These are phyloP conservation scores for Xestobium rufovillosum DNA, from an alignment of 2,888 invertebrate species.

Conservation along the genomic window DNA sequence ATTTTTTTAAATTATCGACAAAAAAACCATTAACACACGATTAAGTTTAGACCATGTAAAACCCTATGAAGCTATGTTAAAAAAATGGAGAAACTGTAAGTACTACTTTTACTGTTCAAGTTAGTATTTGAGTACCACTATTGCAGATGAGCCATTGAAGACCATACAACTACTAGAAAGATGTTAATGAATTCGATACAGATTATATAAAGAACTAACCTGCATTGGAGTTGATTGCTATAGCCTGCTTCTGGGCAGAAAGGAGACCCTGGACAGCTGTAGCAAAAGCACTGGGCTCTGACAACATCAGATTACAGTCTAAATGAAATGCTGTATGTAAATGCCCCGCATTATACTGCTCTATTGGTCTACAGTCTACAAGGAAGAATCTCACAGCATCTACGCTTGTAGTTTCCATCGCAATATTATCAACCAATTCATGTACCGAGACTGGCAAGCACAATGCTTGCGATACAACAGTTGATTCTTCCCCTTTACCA, in stretches of 20 bases:
- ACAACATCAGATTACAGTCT: constrained; percentile 94
- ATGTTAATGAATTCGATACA: too few relatives aligned
- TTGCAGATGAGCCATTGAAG: too few relatives aligned
- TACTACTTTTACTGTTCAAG: too few relatives aligned
- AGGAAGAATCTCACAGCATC: constrained; percentile 79
- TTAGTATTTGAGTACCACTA: too few relatives aligned
- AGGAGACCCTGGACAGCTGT: constrained; percentile 90
- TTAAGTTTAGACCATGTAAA: too few relatives aligned
- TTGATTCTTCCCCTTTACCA: constrained; percentile 28
- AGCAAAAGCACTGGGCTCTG: constrained; percentile 90
- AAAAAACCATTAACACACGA: too few relatives aligned
- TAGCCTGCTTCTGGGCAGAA: constrained; percentile 79
- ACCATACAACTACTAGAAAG: too few relatives aligned
- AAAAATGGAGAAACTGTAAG: too few relatives aligned
- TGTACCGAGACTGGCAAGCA: constrained; percentile 94
- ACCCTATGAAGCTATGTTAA: too few relatives aligned
- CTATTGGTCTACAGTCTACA: constrained; percentile 93
- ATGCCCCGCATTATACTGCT: constrained; percentile 96
- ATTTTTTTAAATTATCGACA: too few relatives aligned
- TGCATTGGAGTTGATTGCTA: constrained; percentile 79
- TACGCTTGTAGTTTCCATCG: constrained; percentile 53
- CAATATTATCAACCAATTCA: constrained; percentile 80
- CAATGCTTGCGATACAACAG: constrained; percentile 67
- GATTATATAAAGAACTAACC: constrained; percentile 37
- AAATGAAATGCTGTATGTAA: constrained; percentile 96